Base-by-base conservation (phyloP, 2,113 vertebrate genomes). In the Scolopax mira region DNA sequence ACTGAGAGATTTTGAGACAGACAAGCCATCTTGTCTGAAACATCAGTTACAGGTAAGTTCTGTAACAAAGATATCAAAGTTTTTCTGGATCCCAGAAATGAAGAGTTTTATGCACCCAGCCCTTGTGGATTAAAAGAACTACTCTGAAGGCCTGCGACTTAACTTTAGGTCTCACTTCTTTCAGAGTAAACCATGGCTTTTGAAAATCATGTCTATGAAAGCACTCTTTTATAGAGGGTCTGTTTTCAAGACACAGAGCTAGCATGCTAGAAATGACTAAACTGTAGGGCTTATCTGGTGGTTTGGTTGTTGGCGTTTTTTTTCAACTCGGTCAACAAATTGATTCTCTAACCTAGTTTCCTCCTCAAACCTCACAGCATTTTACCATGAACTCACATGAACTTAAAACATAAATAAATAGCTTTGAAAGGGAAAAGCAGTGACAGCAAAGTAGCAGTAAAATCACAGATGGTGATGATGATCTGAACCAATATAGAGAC, bases 331-430 rank as follows among this genome's bases (percentile, higher is more conserved):
- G 85, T 80, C 88, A 88, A 95, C 88, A 90, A 93, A 97, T 90
- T 96, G 96, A 97, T 97, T 94, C 79, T 80, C 82, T 97, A 97
- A 96, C 95, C 95, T 86, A 97, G 75, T 96, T 97, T 97, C 67
- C 64, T 95, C 64, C 90, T 78, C 90, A 92, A 88, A 93, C 82
- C 90, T 90, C 55, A 92, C 9, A 94, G 92, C 94, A 95, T 67
- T 96, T 95, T 78, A 85, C 72, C 77, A 22, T 95, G 88, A 97
- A 97, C 95, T 96, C 85, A 93, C 57, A 94, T 95, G 95, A 96
- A 95, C 96, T 88, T 88, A 42, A 74, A 78, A 41, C 51, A 81
- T 7, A 89, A 88, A 78, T 79, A 88, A 77, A 89, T 64, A 79
- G 24, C 92, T 89, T 51, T 54, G 35, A 77, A 66, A 33, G 35